phyloP scores from a whole-genome alignment of 2,888 invertebrate genomes.

The Epinotia demarniana region DNA sequence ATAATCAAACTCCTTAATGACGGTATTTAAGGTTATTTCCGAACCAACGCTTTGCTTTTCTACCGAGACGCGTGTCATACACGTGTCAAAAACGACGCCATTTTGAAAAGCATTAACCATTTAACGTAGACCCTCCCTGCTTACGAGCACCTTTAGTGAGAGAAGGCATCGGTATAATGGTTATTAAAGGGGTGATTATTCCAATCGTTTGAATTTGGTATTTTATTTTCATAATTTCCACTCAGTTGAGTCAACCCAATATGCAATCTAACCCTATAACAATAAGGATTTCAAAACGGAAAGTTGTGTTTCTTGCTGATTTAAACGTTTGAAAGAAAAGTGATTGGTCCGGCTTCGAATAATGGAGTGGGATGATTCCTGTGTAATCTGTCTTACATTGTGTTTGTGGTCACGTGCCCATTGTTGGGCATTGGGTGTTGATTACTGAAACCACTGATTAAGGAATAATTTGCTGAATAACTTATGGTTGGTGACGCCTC shows the following conservation, averaged over 20 bases:
- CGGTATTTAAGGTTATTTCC: conserved; percentile 79
- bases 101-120: conserved; percentile 64
- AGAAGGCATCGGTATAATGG: conserved; percentile 52
- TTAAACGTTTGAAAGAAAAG: conserved; percentile 60
- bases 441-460: conserved; percentile 54
- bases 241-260: conserved; percentile 42
- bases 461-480: conserved; percentile 43
- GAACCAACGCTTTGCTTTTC: conserved; percentile 77
- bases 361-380: conserved; percentile 61
- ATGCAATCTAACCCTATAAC: conserved; percentile 39
- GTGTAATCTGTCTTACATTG: conserved; percentile 69
- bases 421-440: conserved; percentile 62
- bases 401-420: conserved; percentile 61
- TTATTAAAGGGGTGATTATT: conserved; percentile 69
- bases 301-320: conserved; percentile 54
- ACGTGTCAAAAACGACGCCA: conserved; percentile 70
- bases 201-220: conserved; percentile 74
- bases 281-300: conserved; percentile 43
- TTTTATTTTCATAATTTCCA: conserved; percentile 52
- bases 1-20: conserved; percentile 78
- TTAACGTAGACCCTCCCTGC: conserved; percentile 47
- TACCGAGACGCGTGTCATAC: conserved; percentile 73
- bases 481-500: conserved; percentile 31
- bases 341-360: conserved; percentile 61
- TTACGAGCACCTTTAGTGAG: neutral